Percentiles rank a stretch among this genome's conserved stretches.
These are phyloP conservation scores for Tympanoctomys barrerae DNA, from an alignment of 2,797 vertebrate species.

Conservation along the genomic window DNA sequence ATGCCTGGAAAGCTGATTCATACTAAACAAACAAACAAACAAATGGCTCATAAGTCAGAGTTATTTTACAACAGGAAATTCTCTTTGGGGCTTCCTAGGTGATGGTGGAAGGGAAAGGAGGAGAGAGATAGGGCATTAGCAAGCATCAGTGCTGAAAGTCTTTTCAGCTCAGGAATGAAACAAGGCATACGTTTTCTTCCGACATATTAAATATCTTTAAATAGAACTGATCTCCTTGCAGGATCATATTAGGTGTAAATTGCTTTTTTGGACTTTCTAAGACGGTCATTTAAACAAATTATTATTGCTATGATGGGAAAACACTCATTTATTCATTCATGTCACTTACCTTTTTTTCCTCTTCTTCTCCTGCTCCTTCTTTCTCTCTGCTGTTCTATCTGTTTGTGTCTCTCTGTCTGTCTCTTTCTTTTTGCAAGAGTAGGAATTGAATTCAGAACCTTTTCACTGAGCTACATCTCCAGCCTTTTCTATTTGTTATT, in stretches of 20 bases:
- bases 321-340: background rate
- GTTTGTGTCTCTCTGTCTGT: background rate
- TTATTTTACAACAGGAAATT: background rate
- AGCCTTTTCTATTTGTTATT: background rate
- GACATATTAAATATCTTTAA: background rate
- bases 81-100: background rate
- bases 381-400: background rate
- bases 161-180: constrained; percentile 17
- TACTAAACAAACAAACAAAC: background rate
- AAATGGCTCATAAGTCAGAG: background rate
- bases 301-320: background rate
- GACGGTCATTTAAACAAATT: background rate
- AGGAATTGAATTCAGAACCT: background rate
- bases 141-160: background rate
- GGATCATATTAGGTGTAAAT: background rate
- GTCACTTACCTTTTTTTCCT: background rate
- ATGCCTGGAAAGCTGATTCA: background rate
- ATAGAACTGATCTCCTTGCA: constrained; percentile 4
- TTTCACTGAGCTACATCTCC: background rate
- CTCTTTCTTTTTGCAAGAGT: background rate
- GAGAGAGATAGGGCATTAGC: background rate
- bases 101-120: background rate
- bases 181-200: background rate
- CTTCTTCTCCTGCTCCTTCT: background rate
- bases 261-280: constrained; percentile 7